Evolutionary conservation across 1,140 invertebrate species (phyloP), one percentile per base, ranked within the genome.

Genomic region (Diploscapter pachys): DNA sequence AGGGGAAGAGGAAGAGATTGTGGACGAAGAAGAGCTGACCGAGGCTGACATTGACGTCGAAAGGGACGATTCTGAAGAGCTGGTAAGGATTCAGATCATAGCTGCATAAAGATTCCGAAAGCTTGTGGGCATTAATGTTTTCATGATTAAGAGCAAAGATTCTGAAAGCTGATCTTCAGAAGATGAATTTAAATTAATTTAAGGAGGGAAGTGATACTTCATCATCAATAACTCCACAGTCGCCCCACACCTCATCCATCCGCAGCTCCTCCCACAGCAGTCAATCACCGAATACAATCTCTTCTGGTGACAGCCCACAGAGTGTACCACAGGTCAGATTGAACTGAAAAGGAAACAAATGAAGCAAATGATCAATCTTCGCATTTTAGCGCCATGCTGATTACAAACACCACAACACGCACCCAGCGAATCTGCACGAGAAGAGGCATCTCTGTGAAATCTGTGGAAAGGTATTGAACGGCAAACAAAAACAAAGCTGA

Each of bases 361-460:
- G 31, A 31, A 31, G 31, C 31, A 31, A 31, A 31, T 31, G 31
- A 31, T 31, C 31, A 31, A 31, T 31, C 31, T 31, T 31, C 31
- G 31, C 31, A 31, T 31, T 31, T 31, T 31, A 31, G 31, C 31
- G 31, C 31, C 31, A 31, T 31, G 31, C 31, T 31, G 31, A 31
- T 31, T n/a, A 59, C 13, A 49, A 55, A 57, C 2, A 61, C 72
- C 2, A 11, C 76, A 8, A 50, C n/a, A 66, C 75, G 5, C 31
- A 57, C 31, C 63, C 75, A 13, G 51, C 6, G 48, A 51, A 50
- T n/a, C 73, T 49, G 74, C 70, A 83, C 51, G 83, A 84, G 72
- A 86, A 86, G 62, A 59, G 81, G 54, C 83, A 84, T 66, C 79
- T 85, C 53, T 84, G 83, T 75, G 77, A 81, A 8, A 73, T 85